Conservation (phyloP, 2,113 vertebrate species). For the Sinosuthora webbiana region DNA sequence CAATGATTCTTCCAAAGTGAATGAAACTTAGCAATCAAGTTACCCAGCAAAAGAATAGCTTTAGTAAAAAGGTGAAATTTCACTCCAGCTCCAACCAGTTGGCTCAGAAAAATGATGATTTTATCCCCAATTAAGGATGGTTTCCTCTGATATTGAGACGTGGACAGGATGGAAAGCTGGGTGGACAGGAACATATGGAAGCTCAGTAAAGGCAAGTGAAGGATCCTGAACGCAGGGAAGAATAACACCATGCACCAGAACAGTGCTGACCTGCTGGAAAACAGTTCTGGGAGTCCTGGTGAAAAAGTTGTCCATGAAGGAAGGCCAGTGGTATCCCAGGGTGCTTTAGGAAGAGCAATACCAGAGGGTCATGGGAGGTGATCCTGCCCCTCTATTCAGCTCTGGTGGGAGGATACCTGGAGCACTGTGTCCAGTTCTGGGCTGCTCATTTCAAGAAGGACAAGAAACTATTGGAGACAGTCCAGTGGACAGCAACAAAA, state of each 20-base stretch:
- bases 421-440: background rate
- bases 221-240: background rate
- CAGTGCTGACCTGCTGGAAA: background rate
- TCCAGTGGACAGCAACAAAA: background rate
- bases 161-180: background rate
- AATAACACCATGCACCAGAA: background rate
- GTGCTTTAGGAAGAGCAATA: background rate
- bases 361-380: background rate
- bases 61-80: background rate
- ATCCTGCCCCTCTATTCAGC: background rate
- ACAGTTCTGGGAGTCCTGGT: background rate
- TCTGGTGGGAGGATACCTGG: background rate
- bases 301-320: background rate
- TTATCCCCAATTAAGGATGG: background rate
- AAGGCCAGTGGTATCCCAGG: background rate
- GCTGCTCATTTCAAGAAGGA: background rate
- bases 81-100: background rate
- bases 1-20: background rate
- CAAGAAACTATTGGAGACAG: background rate
- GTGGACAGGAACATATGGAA: background rate
- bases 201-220: background rate
- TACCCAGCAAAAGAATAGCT: background rate
- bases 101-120: background rate
- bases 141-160: background rate
- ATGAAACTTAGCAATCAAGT: background rate